phyloP scores from a whole-genome alignment of 2,888 invertebrate genomes.

The Nephrotoma flavescens region DNA sequence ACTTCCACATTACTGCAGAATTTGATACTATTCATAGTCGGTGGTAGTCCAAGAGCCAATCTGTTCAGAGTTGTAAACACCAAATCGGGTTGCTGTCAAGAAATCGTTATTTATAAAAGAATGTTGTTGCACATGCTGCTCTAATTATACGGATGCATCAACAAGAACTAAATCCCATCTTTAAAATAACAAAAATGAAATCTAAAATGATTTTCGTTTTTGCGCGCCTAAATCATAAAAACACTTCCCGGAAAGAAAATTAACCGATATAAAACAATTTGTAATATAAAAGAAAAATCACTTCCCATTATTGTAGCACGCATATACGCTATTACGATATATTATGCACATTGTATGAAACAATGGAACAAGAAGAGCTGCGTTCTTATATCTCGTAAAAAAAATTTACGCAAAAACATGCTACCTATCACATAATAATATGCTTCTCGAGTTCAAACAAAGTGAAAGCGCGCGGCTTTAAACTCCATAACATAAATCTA shows the following conservation, averaged over 20 bases:
- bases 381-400: not conserved
- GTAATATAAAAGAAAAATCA: not conserved
- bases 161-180: too few relatives aligned
- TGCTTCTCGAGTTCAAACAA: not conserved
- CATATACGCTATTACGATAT: not conserved
- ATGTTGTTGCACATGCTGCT: too few relatives aligned
- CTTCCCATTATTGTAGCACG: not conserved
- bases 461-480: not conserved
- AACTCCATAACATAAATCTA: not conserved
- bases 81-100: too few relatives aligned
- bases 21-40: too few relatives aligned
- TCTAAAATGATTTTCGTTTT: too few relatives aligned
- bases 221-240: too few relatives aligned
- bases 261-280: not conserved
- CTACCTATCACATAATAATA: not conserved
- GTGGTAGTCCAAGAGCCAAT: too few relatives aligned
- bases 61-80: too few relatives aligned
- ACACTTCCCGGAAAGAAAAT: not conserved
- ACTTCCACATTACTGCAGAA: too few relatives aligned
- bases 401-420: not conserved
- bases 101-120: too few relatives aligned
- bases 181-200: too few relatives aligned
- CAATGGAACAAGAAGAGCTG: not conserved
- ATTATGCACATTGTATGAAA: not conserved
- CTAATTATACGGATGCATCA: too few relatives aligned